Percentiles rank a stretch among this genome's conserved stretches.
These are phyloP conservation scores for Barnardius zonarius DNA, from an alignment of 2,113 vertebrate species.

Conservation along the genomic window DNA sequence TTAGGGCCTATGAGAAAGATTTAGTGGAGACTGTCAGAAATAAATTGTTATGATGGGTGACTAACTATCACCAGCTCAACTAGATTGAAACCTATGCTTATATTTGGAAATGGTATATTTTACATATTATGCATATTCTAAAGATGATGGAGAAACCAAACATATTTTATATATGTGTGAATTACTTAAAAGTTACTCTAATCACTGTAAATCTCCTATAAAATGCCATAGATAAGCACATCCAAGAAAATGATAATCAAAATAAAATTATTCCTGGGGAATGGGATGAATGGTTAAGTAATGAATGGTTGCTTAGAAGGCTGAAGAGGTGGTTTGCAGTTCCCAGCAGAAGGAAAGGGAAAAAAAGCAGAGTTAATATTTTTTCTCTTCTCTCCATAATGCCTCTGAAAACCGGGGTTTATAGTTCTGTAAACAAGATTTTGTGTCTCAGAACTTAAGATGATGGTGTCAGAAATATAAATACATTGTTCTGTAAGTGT, in stretches of 20 bases:
- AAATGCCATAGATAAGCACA: not conserved
- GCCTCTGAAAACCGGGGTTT: not conserved
- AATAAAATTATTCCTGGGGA: not conserved
- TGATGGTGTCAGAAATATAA: not conserved
- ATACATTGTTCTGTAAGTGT: not conserved
- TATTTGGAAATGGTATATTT: not conserved
- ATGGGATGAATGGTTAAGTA: not conserved
- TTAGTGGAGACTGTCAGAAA: not conserved
- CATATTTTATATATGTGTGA: not conserved
- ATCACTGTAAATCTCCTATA: not conserved
- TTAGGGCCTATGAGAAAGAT: not conserved
- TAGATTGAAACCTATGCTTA: not conserved
- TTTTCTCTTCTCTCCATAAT: not conserved
- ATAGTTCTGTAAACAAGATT: not conserved
- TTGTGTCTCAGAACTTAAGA: not conserved
- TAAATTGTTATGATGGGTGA: not conserved
- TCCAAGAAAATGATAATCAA: not conserved
- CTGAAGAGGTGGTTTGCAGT: not conserved
- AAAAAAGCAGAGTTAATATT: not conserved
- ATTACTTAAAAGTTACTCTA: not conserved
- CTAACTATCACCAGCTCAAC: not conserved
- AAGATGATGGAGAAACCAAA: not conserved
- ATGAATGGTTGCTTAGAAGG: slow-evolving; percentile 23
- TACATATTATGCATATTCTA: not conserved
- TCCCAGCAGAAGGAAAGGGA: not conserved